Percentiles rank a stretch among this genome's conserved stretches.
Evolutionary conservation across 2,113 vertebrate genomes (phyloP).

Genomic region (Zapus hudsonius): DNA sequence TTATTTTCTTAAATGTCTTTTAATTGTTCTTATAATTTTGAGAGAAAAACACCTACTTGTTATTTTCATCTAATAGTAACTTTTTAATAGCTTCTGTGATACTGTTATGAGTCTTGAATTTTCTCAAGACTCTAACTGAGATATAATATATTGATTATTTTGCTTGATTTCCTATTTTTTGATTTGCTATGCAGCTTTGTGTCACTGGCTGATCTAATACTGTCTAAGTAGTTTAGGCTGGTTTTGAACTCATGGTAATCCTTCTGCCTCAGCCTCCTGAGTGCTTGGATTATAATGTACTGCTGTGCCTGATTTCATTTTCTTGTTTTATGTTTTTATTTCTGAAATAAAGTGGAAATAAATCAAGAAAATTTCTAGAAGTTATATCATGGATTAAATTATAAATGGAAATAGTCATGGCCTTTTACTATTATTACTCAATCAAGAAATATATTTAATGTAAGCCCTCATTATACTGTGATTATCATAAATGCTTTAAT

Average conservation of each 20-base stretch:
- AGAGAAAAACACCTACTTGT: constrained; percentile 2
- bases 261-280: neutral
- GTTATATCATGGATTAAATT: neutral
- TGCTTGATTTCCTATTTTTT: neutral
- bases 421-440: neutral
- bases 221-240: neutral
- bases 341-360: constrained; percentile 1
- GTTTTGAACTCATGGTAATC: neutral
- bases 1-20: neutral
- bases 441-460: neutral
- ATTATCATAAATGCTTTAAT: neutral
- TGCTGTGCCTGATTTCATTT: neutral
- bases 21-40: neutral
- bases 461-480: neutral
- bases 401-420: neutral
- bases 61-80: constrained; percentile 47
- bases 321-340: neutral
- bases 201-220: neutral
- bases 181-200: neutral
- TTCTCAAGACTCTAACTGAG: neutral
- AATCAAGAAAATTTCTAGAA: neutral
- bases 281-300: neutral
- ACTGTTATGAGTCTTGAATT: neutral
- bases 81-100: neutral
- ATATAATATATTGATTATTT: constrained; percentile 54